Evolutionary conservation across 2,797 vertebrate species (phyloP), one percentile per base, ranked within the genome.

Genomic region (Semotilus atromaculatus): DNA sequence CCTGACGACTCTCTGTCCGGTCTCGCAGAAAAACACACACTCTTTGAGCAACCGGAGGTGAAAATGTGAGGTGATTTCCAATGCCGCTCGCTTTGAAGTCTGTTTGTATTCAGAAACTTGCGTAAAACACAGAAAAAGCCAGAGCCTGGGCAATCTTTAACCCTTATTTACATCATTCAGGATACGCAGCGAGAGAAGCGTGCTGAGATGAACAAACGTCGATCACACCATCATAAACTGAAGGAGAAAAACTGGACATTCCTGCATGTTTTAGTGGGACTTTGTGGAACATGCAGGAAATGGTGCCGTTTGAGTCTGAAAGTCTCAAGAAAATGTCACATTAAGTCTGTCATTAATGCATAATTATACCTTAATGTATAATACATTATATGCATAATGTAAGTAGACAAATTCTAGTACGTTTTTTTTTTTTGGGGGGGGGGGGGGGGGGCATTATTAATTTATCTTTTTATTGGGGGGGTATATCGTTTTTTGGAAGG

Each of bases 1-100:
- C 96, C 93, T 93, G 94, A 96, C 95, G 96, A 96, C 95, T 94
- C 96, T 96, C 96, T 96, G 94, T 96, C 95, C 96, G 92, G 94
- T 96, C 94, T 95, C 96, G 96, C 92, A 93, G 92, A 93, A 93
- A 92, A 93, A 82, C 92, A 93, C 83, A 93, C 94, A 93, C 93
- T 92, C 93, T 94, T 94, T 89, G 90, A 92, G 94, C 95, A 92
- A 95, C 94, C 93, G 86, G 94, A 90, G 91, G 92, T 91, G 92
- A 93, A 94, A 93, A 93, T 93, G 87, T 71, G 88, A 94, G 84
- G 87, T 94, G 91, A 85, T 91, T 90, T 89, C 85, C 68, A 86
- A 85, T 36, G 68, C 81, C 76, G 84, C 76, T 90, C 87, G 86
- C 91, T 94, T 93, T 94, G 94, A 96, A 96, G 96, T 94, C 90